Evolutionary conservation across 2,888 invertebrate genomes (phyloP).

Genomic region (Nomada hirtipes): DNA sequence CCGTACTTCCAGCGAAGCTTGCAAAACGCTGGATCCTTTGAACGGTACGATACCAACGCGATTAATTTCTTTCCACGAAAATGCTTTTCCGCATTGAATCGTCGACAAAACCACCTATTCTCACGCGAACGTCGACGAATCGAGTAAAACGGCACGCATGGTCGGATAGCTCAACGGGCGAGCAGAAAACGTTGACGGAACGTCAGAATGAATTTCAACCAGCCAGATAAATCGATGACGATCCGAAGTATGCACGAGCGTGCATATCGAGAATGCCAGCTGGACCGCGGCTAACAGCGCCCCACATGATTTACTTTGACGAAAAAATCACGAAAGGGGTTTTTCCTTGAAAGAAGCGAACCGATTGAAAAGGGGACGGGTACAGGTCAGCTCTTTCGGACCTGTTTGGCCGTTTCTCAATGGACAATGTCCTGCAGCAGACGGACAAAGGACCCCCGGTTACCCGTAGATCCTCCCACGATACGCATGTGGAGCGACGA

Average conservation of each 20-base stretch:
- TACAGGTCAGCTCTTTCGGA: constrained; percentile 82
- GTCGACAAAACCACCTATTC: constrained; percentile 47
- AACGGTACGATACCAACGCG: neutral
- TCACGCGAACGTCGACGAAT: constrained; percentile 62
- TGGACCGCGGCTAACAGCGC: constrained; percentile 78
- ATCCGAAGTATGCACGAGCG: neutral
- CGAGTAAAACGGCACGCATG: constrained; percentile 48
- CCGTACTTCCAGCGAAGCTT: neutral
- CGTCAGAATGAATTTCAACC: constrained; percentile 37
- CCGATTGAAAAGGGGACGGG: constrained; percentile 73
- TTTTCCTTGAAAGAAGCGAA: constrained; percentile 78
- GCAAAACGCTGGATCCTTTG: neutral
- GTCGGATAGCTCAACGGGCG: constrained; percentile 18
- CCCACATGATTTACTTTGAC: constrained; percentile 83
- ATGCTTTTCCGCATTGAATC: neutral
- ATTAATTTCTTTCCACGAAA: neutral
- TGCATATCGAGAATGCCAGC: constrained; percentile 37
- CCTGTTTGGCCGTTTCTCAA: constrained; percentile 81
- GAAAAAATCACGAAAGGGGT: constrained; percentile 82
- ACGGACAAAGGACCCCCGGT: constrained; percentile 82
- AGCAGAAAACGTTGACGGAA: constrained; percentile 29
- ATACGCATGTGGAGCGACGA: constrained; percentile 84
- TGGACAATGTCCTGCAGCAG: constrained; percentile 83
- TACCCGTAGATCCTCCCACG: constrained; percentile 85
- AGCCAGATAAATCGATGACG: neutral